These are phyloP conservation scores for Calosoma granatense DNA, from an alignment of 1,140 invertebrate species.

Conservation along the genomic window DNA sequence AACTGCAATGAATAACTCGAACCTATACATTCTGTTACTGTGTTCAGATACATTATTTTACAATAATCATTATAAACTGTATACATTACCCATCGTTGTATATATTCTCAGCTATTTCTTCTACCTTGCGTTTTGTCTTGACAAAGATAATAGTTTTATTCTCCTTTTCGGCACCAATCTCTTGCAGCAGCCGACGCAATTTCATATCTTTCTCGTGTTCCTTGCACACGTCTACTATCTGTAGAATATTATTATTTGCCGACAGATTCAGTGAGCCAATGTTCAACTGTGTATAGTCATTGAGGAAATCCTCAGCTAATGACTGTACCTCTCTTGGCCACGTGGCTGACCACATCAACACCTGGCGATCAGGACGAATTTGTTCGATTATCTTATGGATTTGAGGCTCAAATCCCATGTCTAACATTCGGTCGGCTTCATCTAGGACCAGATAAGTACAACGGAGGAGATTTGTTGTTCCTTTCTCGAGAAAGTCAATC, in stretches of 20 bases:
- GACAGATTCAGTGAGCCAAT: constrained; percentile 85
- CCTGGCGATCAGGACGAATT: constrained; percentile 89
- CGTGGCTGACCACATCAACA: constrained; percentile 97
- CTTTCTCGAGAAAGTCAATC: constrained; percentile 70
- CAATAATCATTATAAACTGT: not conserved
- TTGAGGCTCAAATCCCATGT: constrained; percentile 96
- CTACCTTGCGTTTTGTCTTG: constrained; percentile 95
- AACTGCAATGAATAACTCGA: not conserved
- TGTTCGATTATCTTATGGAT: constrained; percentile 89
- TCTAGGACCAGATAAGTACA: constrained; percentile 89
- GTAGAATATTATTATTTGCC: constrained; percentile 95
- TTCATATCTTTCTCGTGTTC: constrained; percentile 81
- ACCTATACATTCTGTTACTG: not conserved
- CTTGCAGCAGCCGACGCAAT: constrained; percentile 73
- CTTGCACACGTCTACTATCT: constrained; percentile 89
- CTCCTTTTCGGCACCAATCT: constrained; percentile 78
- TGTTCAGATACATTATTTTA: no score
- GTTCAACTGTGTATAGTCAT: constrained; percentile 83
- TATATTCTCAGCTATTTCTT: constrained; percentile 83
- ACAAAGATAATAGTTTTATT: constrained; percentile 95
- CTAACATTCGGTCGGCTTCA: constrained; percentile 92
- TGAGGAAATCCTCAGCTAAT: constrained; percentile 89
- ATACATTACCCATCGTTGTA: constrained; percentile 59
- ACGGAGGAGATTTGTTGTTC: constrained; percentile 71
- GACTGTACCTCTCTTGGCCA: constrained; percentile 95